phyloP scores from a whole-genome alignment of 2,888 invertebrate genomes.

The Morinoia aosen region DNA sequence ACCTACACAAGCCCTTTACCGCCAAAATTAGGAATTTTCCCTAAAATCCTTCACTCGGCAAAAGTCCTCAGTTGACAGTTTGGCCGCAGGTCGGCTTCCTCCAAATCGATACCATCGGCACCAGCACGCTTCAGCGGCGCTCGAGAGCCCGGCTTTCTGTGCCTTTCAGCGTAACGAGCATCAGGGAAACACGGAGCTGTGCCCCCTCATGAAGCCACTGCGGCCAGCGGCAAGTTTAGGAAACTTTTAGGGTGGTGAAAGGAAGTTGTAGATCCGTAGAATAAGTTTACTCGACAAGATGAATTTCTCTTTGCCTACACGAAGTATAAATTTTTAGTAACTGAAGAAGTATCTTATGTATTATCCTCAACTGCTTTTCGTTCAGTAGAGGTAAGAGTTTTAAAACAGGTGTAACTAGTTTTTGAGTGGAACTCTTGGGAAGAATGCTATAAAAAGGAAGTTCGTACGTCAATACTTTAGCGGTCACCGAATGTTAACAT shows the following conservation, averaged over 20 bases:
- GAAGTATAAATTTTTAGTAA: not conserved
- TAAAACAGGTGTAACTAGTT: not conserved
- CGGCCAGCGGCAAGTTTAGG: not conserved
- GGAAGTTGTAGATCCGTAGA: not conserved
- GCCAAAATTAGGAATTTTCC: not conserved
- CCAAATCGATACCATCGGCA: slow-evolving; percentile 38
- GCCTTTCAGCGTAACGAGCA: slow-evolving; percentile 40
- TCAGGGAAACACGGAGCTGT: not conserved
- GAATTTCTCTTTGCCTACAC: not conserved
- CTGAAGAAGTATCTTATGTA: not conserved
- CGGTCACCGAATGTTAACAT: not conserved
- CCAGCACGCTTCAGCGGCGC: slow-evolving; percentile 47
- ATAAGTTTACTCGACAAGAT: not conserved
- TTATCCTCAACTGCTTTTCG: not conserved
- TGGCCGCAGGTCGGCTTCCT: slow-evolving; percentile 17
- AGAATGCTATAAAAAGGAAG: not conserved
- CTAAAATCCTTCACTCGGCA: not conserved
- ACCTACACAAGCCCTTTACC: not conserved
- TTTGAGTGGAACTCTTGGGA: not conserved
- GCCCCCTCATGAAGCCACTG: not conserved
- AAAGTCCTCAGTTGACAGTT: slow-evolving; percentile 39
- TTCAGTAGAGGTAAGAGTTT: not conserved
- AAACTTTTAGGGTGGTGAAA: not conserved
- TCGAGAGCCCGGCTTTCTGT: slow-evolving; percentile 3
- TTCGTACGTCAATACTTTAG: not conserved